Base-by-base conservation (phyloP, 2,888 invertebrate genomes). In the Hirtodrosophila confusa region DNA sequence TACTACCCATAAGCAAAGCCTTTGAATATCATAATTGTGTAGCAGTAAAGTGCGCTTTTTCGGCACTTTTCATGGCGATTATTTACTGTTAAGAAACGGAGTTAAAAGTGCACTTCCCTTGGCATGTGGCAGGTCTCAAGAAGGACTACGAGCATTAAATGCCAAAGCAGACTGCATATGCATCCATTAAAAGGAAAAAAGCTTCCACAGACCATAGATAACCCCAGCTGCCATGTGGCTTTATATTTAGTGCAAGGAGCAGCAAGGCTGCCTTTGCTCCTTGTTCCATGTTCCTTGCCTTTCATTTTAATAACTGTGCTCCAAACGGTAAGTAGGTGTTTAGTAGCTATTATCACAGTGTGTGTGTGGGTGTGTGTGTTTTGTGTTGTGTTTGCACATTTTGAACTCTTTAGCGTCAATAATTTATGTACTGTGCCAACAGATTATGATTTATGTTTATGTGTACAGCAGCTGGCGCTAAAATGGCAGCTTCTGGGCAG, bases 381-480 rank as follows among this genome's bases (percentile, higher is more conserved):
- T 17, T 17, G 17, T 17, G 17, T 17, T 17, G 17, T 74, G 71
- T 71, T 60, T 72, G 75, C 71, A 65, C 75, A 71, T 77, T 69
- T 69, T 79, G 83, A 84, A 84, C 87, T 84, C 84, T 84, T 84
- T 87, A 72, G 87, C 73, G 75, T 85, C 87, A 87, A 84, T 84
- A 87, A 85, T 87, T 84, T 87, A 87, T 87, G 85, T 85, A 85
- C 79, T 86, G 69, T 69, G 85, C 82, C 69, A 75, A 65, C 68
- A 84, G 87, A 84, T 84, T 84, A 84, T 84, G 84, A 84, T 84
- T 84, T 87, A 84, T 84, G 79, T 63, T 76, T 76, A 71, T 74
- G 71, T 74, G 62, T 56, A 56, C 47, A 75, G 31, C 74, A 62
- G 67, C 64, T 56, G 74, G 57, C 61, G 61, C 50, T 74, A 48